These are phyloP conservation scores for Sycobia sp. DNA, from an alignment of 1,140 invertebrate species.

Conservation along the genomic window DNA sequence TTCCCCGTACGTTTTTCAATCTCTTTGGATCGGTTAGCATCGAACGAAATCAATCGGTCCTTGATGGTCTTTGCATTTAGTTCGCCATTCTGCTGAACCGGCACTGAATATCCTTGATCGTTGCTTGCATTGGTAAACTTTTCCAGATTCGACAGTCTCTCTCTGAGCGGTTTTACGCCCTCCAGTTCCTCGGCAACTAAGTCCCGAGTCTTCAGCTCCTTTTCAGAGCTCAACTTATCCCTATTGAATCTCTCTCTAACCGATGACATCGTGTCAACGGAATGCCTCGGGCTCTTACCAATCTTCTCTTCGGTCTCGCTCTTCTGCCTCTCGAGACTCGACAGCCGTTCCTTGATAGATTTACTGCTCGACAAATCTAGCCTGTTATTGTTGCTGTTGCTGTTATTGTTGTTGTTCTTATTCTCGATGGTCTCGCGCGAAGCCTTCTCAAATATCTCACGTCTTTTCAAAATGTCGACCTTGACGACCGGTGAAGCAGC, in stretches of 20 bases:
- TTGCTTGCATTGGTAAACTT: slow-evolving; percentile 47
- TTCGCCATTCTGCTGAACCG: slow-evolving; percentile 57
- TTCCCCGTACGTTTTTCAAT: slow-evolving; percentile 45
- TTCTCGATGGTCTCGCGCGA: slow-evolving; percentile 46
- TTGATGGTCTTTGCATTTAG: slow-evolving; percentile 63
- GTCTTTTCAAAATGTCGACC: slow-evolving; percentile 80
- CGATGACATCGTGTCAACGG: slow-evolving; percentile 65
- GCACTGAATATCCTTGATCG: slow-evolving; percentile 39
- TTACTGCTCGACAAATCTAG: slow-evolving; percentile 67
- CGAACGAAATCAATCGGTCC: slow-evolving; percentile 64
- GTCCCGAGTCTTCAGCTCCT: slow-evolving; percentile 43
- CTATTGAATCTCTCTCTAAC: slow-evolving; percentile 66
- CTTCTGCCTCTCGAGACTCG: slow-evolving; percentile 67
- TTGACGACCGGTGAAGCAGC: slow-evolving; percentile 57
- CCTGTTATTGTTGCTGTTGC: slow-evolving; percentile 59
- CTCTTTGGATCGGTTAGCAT: slow-evolving; percentile 62
- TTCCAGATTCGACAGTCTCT: slow-evolving; percentile 54
- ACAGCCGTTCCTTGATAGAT: slow-evolving; percentile 74
- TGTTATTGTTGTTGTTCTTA: slow-evolving; percentile 48
- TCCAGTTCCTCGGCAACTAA: slow-evolving; percentile 48
- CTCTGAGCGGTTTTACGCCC: slow-evolving; percentile 50
- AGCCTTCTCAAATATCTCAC: slow-evolving; percentile 79
- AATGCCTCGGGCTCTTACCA: slow-evolving; percentile 55
- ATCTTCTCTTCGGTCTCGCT: slow-evolving; percentile 49
- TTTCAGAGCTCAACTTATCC: slow-evolving; percentile 65